phyloP scores from a whole-genome alignment of 2,113 vertebrate genomes.

The Natator depressus region DNA sequence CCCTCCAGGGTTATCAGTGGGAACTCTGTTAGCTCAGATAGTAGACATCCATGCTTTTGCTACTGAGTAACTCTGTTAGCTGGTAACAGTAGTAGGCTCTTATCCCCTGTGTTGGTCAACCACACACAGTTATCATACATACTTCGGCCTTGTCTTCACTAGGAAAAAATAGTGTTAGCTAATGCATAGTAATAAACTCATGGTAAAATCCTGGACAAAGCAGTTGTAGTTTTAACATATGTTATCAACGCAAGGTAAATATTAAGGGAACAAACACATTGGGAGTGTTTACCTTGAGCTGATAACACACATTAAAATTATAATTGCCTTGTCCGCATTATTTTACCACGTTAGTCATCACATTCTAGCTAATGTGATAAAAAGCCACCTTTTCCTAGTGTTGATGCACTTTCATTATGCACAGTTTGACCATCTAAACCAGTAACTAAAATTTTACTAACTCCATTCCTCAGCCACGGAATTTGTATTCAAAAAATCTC shows the following conservation, averaged over 20 bases:
- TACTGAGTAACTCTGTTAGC: not conserved
- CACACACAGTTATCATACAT: not conserved
- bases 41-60: too few relatives aligned
- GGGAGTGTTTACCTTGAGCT: not conserved
- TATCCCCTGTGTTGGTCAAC: not conserved
- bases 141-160: not conserved
- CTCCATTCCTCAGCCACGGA: not conserved
- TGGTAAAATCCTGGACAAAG: not conserved
- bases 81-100: not conserved
- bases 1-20: not conserved
- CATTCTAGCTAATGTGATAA: not conserved
- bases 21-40: not conserved
- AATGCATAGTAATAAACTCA: not conserved
- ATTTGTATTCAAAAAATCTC: not conserved
- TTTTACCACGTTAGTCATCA: not conserved
- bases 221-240: not conserved
- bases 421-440: not conserved
- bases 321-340: not conserved
- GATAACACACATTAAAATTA: not conserved
- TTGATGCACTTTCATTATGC: not conserved
- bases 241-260: not conserved
- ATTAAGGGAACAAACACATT: not conserved
- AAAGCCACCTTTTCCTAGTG: not conserved
- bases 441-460: not conserved
- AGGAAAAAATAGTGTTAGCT: not conserved